Evolutionary conservation across 2,888 invertebrate genomes (phyloP).

Genomic region (Caenorhabditis sp.): DNA sequence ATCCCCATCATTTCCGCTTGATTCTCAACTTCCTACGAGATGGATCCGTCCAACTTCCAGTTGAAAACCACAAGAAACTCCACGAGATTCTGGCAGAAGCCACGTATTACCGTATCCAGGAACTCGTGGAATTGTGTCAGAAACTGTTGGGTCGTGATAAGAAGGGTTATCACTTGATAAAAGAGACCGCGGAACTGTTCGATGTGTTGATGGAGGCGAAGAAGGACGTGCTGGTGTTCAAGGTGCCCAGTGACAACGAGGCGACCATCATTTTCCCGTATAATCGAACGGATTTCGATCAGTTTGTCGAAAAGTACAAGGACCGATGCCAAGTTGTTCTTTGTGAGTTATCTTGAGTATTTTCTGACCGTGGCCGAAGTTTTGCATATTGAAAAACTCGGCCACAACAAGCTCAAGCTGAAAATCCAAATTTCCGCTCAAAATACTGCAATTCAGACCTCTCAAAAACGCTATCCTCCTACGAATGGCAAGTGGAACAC

Average conservation of each 20-base stretch:
- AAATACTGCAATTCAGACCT: neutral
- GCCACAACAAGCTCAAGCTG: neutral
- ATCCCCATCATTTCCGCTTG: neutral
- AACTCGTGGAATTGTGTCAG: neutral
- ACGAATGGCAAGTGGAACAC: neutral
- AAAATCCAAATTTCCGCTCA: neutral
- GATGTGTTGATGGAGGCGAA: slow-evolving; percentile 1
- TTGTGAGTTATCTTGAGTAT: neutral
- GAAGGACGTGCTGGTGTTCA: neutral
- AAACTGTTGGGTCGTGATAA: neutral
- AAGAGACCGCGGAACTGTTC: neutral
- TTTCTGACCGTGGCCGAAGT: too few species aligned
- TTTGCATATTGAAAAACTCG: too few species aligned
- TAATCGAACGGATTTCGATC: neutral
- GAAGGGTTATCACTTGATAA: neutral
- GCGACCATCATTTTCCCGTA: neutral
- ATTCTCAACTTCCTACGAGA: neutral
- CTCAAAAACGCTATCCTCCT: neutral
- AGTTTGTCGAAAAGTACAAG: neutral
- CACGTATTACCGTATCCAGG: neutral
- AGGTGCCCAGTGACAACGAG: neutral
- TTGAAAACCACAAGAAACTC: neutral
- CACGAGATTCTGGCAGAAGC: neutral
- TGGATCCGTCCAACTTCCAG: neutral
- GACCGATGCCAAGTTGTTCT: neutral